These are phyloP conservation scores for Aplodontia rufa DNA, from an alignment of 2,113 vertebrate species.

Conservation along the genomic window DNA sequence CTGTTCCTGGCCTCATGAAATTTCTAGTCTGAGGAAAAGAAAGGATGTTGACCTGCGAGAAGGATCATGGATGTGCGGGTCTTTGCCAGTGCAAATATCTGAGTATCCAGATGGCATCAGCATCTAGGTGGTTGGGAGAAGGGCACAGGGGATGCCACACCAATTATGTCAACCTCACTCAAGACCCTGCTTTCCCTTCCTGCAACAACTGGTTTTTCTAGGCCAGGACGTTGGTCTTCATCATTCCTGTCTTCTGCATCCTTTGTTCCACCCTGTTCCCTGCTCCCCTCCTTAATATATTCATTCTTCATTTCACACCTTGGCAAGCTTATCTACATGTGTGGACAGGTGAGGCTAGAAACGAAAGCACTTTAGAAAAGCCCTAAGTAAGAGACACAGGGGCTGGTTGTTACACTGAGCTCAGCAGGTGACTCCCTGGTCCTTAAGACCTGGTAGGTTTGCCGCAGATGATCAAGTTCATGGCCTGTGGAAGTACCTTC, in stretches of 20 bases:
- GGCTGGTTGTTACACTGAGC: not conserved
- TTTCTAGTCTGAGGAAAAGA: not conserved
- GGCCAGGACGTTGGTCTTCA: too few relatives aligned
- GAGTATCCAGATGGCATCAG: not conserved
- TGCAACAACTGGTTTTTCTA: not conserved
- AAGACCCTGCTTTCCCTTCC: not conserved
- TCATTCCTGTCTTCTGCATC: not conserved
- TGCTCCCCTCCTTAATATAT: not conserved
- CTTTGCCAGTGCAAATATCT: not conserved
- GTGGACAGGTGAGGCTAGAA: not conserved
- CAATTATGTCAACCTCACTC: not conserved
- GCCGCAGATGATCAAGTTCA: not conserved
- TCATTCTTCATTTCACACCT: not conserved
- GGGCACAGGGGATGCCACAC: not conserved
- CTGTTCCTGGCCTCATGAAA: not conserved
- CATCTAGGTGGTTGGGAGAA: not conserved
- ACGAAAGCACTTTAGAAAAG: not conserved
- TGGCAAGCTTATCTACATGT: not conserved
- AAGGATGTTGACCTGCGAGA: not conserved
- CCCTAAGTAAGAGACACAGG: not conserved
- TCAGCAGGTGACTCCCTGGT: not conserved
- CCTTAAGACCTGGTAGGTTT: not conserved
- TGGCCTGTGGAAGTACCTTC: not conserved
- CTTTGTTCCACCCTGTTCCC: not conserved
- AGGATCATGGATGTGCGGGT: not conserved